Evolutionary conservation across 2,888 invertebrate genomes (phyloP).

Genomic region (Calliphora vomitoria): DNA sequence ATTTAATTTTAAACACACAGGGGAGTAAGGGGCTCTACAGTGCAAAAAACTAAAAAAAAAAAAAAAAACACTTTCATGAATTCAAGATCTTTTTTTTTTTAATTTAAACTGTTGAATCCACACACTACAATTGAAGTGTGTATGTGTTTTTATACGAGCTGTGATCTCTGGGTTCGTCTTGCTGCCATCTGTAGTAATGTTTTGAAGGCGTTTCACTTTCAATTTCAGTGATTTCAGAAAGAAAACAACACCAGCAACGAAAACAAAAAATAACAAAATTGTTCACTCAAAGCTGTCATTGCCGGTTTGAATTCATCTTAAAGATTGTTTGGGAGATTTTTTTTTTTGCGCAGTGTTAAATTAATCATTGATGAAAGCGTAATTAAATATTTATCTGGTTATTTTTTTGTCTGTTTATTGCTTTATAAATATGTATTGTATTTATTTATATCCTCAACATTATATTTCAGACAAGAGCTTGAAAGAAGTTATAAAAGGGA

Average conservation of each 20-base stretch:
- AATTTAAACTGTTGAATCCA: slow-evolving; percentile 61
- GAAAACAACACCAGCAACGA: slow-evolving; percentile 27
- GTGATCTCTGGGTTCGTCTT: slow-evolving; percentile 19
- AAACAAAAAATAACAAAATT: slow-evolving; percentile 62
- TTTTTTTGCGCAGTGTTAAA: slow-evolving; percentile 25
- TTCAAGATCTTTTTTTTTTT: slow-evolving; percentile 44
- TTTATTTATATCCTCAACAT: background rate
- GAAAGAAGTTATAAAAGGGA: too few relatives aligned
- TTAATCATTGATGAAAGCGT: slow-evolving; percentile 67
- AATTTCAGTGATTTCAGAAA: slow-evolving; percentile 76
- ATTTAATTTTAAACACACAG: slow-evolving; percentile 1
- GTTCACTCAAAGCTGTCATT: slow-evolving; percentile 59
- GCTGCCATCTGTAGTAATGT: background rate
- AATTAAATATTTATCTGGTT: slow-evolving; percentile 46
- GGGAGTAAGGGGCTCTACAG: background rate
- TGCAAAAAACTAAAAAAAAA: slow-evolving; percentile 31
- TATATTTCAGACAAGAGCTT: too few relatives aligned
- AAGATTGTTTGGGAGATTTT: background rate
- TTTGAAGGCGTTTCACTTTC: slow-evolving; percentile 81
- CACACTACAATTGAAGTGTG: slow-evolving; percentile 35
- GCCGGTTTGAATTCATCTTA: slow-evolving; percentile 6
- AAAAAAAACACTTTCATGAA: slow-evolving; percentile 56
- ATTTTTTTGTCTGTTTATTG: background rate
- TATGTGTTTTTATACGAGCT: background rate
- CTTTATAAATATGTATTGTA: background rate